Evolutionary conservation across 2,888 invertebrate species (phyloP).

Genomic region (Cremastobaeus sp.): DNA sequence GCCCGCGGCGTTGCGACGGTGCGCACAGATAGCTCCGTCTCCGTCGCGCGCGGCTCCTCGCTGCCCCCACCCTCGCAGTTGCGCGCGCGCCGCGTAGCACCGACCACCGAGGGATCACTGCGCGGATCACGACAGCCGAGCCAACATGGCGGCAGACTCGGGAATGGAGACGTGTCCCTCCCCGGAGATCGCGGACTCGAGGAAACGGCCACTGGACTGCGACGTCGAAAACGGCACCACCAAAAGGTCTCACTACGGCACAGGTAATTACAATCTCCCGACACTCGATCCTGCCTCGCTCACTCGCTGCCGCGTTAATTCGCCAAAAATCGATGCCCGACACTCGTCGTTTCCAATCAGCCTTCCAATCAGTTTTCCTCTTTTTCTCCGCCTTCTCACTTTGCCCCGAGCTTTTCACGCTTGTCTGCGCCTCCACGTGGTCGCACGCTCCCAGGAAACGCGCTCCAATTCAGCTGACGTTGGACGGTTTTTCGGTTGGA

Average conservation of each 20-base stretch:
- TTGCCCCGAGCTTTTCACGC: too few species aligned
- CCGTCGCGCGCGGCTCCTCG: slow-evolving; percentile 11
- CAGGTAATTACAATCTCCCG: slow-evolving; percentile 82
- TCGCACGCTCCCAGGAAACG: too few species aligned
- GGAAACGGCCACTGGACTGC: slow-evolving; percentile 92
- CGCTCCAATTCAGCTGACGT: too few species aligned
- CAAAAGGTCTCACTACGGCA: slow-evolving; percentile 93
- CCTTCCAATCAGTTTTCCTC: too few species aligned
- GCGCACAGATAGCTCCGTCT: slow-evolving; percentile 17
- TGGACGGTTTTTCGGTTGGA: too few species aligned
- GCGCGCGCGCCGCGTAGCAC: slow-evolving; percentile 25
- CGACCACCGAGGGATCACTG: slow-evolving; percentile 62
- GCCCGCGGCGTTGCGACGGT: slow-evolving; percentile 11
- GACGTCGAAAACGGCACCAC: slow-evolving; percentile 93
- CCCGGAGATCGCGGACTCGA: slow-evolving; percentile 93
- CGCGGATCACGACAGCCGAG: slow-evolving; percentile 67
- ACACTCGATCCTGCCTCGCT: background rate
- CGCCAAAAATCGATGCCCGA: slow-evolving; percentile 13
- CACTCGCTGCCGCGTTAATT: background rate
- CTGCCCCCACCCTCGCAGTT: slow-evolving; percentile 27
- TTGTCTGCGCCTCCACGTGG: too few species aligned
- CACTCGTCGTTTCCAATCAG: too few species aligned
- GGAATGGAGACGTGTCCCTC: slow-evolving; percentile 96
- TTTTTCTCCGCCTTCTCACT: too few species aligned
- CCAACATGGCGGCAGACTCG: slow-evolving; percentile 94